Evolutionary conservation across 2,797 vertebrate genomes (phyloP).

Genomic region (Coccyzus lansbergi): DNA sequence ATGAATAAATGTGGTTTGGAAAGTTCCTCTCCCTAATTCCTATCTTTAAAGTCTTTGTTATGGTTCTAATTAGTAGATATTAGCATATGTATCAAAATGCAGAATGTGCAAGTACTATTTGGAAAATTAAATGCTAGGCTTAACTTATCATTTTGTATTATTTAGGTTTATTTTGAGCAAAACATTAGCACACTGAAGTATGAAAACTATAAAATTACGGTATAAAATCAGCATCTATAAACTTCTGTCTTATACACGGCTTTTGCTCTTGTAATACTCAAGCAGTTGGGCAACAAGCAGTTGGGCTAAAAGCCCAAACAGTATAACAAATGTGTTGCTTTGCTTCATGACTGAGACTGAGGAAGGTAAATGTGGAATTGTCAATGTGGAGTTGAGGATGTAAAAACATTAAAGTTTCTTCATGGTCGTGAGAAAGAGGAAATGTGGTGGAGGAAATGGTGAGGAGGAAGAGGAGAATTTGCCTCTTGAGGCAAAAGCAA

Average conservation of each 20-base stretch:
- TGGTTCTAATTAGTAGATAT: constrained; percentile 64
- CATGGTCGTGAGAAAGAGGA: neutral
- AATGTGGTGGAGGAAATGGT: neutral
- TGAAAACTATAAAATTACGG: constrained; percentile 36
- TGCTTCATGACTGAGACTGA: neutral
- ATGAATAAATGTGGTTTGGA: constrained; percentile 34
- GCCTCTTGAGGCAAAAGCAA: neutral
- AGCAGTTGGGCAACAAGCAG: neutral
- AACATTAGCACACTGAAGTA: constrained; percentile 38
- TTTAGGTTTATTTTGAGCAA: constrained; percentile 50
- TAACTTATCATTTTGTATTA: constrained; percentile 35
- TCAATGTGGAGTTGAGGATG: neutral
- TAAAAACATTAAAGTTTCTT: neutral
- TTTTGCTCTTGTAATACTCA: neutral
- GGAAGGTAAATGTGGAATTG: neutral
- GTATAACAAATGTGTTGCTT: neutral
- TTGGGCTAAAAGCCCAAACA: neutral
- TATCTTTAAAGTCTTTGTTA: constrained; percentile 56
- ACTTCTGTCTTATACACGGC: neutral
- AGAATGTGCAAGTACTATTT: constrained; percentile 40
- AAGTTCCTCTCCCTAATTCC: constrained; percentile 62
- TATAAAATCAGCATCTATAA: constrained; percentile 32
- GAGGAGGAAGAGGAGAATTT: neutral
- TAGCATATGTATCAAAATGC: constrained; percentile 66
- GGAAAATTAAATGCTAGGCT: constrained; percentile 60